Percentiles rank a stretch among this genome's conserved stretches.
These are phyloP conservation scores for Augochlorella aurata DNA, from an alignment of 2,888 invertebrate species.

Conservation along the genomic window DNA sequence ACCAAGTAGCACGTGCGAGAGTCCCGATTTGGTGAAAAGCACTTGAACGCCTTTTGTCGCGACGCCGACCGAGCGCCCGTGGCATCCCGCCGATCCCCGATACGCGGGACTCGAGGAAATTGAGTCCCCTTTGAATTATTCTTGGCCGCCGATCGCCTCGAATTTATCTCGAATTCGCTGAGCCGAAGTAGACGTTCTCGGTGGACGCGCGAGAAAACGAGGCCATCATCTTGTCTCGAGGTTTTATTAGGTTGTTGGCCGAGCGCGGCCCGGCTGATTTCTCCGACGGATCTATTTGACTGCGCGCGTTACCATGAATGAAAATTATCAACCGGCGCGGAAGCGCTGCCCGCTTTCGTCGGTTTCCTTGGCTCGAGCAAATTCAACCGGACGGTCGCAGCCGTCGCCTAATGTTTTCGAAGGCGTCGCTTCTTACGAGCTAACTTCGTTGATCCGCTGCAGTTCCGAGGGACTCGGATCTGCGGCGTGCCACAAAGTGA, in stretches of 20 bases:
- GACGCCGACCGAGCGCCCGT: constrained; percentile 11
- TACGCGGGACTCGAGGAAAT: constrained; percentile 17
- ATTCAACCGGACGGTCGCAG: background rate
- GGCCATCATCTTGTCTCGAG: constrained; percentile 11
- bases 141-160: constrained; percentile 5
- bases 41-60: constrained; percentile 44
- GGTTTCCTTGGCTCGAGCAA: background rate
- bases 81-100: constrained; percentile 9
- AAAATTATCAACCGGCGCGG: background rate
- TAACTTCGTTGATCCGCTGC: too few species aligned
- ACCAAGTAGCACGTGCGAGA: constrained; percentile 48
- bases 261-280: background rate
- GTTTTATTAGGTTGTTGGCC: constrained; percentile 15
- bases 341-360: background rate
- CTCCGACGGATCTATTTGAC: background rate
- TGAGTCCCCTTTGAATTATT: constrained; percentile 13
- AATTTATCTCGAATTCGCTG: background rate
- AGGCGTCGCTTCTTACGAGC: background rate
- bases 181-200: background rate
- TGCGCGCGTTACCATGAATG: background rate
- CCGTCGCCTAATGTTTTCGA: background rate
- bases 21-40: constrained; percentile 56
- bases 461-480: background rate
- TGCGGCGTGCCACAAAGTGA: background rate
- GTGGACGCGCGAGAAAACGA: constrained; percentile 1